Percentiles rank a stretch among this genome's conserved stretches.
These are phyloP conservation scores for Drosophila picticornis DNA, from an alignment of 2,888 invertebrate genomes.

Conservation along the genomic window DNA sequence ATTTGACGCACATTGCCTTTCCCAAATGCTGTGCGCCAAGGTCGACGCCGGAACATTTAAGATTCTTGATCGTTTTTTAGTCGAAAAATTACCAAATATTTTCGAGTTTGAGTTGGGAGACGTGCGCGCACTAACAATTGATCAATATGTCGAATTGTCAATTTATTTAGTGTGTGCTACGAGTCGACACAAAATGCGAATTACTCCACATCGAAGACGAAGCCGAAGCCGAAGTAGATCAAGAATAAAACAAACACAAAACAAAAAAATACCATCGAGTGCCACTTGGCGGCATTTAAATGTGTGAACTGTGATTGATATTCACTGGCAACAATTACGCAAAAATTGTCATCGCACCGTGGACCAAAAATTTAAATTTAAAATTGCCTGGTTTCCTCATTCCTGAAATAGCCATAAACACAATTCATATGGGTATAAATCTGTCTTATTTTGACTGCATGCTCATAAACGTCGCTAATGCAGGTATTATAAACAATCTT, in stretches of 20 bases:
- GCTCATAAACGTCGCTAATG: conserved; percentile 41
- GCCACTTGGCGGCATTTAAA: conserved; percentile 35
- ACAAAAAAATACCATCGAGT: conserved; percentile 2
- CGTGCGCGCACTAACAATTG: conserved; percentile 72
- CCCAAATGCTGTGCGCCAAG: conserved; percentile 38
- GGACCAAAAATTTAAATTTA: background rate
- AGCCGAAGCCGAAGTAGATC: conserved; percentile 13
- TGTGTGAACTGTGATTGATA: conserved; percentile 30
- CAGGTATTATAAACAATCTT: conserved; percentile 27
- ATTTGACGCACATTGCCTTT: conserved; percentile 46
- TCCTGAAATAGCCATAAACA: background rate
- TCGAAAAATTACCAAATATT: conserved; percentile 44
- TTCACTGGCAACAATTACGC: conserved; percentile 7
- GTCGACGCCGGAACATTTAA: conserved; percentile 52
- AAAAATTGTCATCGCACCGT: conserved; percentile 24
- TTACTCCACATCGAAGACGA: conserved; percentile 1
- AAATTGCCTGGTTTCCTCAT: conserved; percentile 4
- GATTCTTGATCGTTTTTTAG: conserved; percentile 48
- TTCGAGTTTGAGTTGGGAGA: conserved; percentile 50
- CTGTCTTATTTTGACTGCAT: conserved; percentile 45
- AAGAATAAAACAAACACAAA: background rate
- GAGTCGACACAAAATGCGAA: conserved; percentile 7
- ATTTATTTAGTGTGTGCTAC: conserved; percentile 42
- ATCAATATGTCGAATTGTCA: conserved; percentile 75
- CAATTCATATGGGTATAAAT: background rate